Evolutionary conservation across 2,888 invertebrate species (phyloP).

Genomic region (Lypha dubia): DNA sequence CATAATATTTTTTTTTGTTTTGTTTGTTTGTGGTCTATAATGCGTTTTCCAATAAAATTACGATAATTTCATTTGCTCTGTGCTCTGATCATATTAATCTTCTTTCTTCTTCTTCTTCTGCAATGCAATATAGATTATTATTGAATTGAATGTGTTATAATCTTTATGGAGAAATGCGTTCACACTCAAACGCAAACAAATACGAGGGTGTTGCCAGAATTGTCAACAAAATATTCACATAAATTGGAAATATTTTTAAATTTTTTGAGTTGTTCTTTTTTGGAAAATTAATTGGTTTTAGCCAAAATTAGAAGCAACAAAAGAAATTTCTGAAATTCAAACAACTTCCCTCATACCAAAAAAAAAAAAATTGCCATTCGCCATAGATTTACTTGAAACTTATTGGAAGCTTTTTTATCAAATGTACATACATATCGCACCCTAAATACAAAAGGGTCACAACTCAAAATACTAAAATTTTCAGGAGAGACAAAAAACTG

Average conservation of each 20-base stretch:
- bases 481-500: no score
- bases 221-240: background rate
- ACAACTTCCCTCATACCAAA: background rate
- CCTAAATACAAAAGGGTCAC: no score
- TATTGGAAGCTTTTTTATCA: constrained; percentile 23
- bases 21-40: constrained; percentile 17
- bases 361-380: constrained; percentile 23
- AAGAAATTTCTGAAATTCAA: background rate
- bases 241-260: background rate
- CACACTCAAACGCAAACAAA: background rate
- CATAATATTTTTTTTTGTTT: no score
- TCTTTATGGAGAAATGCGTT: background rate
- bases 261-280: no score
- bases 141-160: constrained; percentile 33
- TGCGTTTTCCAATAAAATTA: constrained; percentile 15
- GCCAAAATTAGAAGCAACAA: no score
- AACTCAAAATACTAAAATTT: no score
- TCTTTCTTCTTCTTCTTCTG: background rate
- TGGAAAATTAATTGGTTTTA: no score
- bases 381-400: constrained; percentile 12
- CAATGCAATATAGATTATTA: constrained; percentile 25
- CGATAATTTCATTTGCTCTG: background rate
- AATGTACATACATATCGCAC: no score
- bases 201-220: background rate
- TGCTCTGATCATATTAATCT: background rate